These are phyloP conservation scores for Epistrophe eligans DNA, from an alignment of 2,888 invertebrate species.

Conservation along the genomic window DNA sequence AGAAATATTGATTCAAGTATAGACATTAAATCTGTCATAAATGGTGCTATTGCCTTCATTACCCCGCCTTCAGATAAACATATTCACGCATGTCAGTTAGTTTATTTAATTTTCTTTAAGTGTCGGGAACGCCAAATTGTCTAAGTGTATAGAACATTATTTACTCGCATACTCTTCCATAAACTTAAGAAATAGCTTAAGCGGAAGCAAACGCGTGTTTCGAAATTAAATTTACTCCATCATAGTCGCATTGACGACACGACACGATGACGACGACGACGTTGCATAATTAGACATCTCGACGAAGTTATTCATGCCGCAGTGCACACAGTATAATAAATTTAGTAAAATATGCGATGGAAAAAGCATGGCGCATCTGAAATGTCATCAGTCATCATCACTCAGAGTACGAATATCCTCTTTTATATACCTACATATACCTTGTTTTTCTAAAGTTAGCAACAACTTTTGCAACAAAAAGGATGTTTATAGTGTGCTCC, in stretches of 20 bases:
- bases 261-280: slow-evolving; percentile 38
- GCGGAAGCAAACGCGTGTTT: slow-evolving; percentile 44
- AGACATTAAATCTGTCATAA: background rate
- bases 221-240: slow-evolving; percentile 45
- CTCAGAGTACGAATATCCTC: background rate
- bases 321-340: background rate
- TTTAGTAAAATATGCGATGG: slow-evolving; percentile 41
- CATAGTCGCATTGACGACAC: background rate
- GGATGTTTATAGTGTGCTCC: slow-evolving; percentile 11
- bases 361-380: slow-evolving; percentile 18
- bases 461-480: slow-evolving; percentile 64
- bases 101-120: slow-evolving; percentile 46
- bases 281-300: slow-evolving; percentile 64
- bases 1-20: slow-evolving; percentile 56
- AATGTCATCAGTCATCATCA: slow-evolving; percentile 15
- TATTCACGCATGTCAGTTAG: slow-evolving; percentile 65
- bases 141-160: slow-evolving; percentile 4
- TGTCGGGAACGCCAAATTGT: slow-evolving; percentile 36
- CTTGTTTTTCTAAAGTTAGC: slow-evolving; percentile 31
- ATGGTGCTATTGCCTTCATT: background rate
- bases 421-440: no score
- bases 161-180: slow-evolving; percentile 4
- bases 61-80: slow-evolving; percentile 13
- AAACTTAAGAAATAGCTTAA: slow-evolving; percentile 12
- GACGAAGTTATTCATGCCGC: slow-evolving; percentile 48